phyloP scores from a whole-genome alignment of 2,113 vertebrate species.

The Eretmochelys imbricata region DNA sequence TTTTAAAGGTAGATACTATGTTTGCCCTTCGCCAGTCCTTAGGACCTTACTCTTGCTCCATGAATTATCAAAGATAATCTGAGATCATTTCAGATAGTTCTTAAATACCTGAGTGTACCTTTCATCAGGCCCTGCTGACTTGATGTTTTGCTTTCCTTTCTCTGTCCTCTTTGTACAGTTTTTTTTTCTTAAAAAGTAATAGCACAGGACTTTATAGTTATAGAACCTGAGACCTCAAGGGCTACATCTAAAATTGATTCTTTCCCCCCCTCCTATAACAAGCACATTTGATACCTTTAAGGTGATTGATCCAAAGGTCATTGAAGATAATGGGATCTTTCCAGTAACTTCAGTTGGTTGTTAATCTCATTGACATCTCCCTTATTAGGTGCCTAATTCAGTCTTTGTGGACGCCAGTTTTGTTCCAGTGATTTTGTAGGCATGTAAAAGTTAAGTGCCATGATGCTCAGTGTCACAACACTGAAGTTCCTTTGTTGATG shows the following conservation, averaged over 20 bases:
- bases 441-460: not conserved
- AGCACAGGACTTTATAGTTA: not conserved
- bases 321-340: not conserved
- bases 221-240: not conserved
- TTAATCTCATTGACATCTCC: not conserved
- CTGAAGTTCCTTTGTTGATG: not conserved
- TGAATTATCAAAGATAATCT: too few relatives aligned
- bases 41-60: too few relatives aligned
- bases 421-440: not conserved
- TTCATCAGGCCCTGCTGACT: too few relatives aligned
- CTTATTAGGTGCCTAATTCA: not conserved
- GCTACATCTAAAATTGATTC: not conserved
- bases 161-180: not conserved
- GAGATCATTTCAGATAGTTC: too few relatives aligned
- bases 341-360: not conserved
- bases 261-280: not conserved
- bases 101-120: too few relatives aligned
- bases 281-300: not conserved
- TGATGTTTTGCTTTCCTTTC: not conserved
- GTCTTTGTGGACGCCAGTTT: not conserved
- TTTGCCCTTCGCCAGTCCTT: too few relatives aligned
- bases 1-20: too few relatives aligned
- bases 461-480: not conserved
- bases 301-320: not conserved
- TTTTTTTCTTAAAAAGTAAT: not conserved